These are phyloP conservation scores for Enteromius mattozi DNA, from an alignment of 2,797 vertebrate genomes.

Conservation along the genomic window DNA sequence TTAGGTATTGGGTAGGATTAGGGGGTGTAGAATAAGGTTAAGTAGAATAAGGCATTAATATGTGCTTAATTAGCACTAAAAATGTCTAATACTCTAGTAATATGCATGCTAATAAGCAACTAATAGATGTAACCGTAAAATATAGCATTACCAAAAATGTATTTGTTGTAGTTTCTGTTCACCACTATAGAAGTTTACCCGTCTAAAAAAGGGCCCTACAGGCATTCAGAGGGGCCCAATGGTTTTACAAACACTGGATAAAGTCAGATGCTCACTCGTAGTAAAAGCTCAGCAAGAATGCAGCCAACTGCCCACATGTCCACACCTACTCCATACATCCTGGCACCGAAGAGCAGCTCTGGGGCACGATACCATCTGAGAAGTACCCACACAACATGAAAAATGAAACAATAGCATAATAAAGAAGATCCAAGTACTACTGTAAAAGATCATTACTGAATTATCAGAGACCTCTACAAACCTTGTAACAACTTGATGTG, in stretches of 20 bases:
- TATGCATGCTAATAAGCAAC: too few relatives aligned
- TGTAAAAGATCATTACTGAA: background rate
- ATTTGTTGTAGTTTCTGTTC: background rate
- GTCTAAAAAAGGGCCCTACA: background rate
- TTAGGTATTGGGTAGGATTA: too few relatives aligned
- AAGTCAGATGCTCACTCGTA: constrained; percentile 79
- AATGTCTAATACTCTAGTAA: too few relatives aligned
- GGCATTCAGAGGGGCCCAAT: background rate
- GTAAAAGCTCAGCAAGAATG: constrained; percentile 94
- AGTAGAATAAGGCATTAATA: too few relatives aligned
- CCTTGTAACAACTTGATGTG: constrained; percentile 98
- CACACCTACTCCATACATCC: constrained; percentile 97
- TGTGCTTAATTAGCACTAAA: too few relatives aligned
- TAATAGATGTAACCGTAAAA: too few relatives aligned
- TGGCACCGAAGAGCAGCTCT: constrained; percentile 93
- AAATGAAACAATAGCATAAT: background rate
- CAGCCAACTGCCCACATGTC: constrained; percentile 99
- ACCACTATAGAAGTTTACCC: background rate
- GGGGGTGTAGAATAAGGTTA: too few relatives aligned
- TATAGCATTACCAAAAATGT: background rate
- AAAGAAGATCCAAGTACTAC: background rate
- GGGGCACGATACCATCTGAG: constrained; percentile 95
- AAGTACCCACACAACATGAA: constrained; percentile 16
- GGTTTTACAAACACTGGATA: background rate
- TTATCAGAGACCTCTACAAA: constrained; percentile 56